Evolutionary conservation across 2,797 vertebrate genomes (phyloP).

Genomic region (Halcyon leucocephala): DNA sequence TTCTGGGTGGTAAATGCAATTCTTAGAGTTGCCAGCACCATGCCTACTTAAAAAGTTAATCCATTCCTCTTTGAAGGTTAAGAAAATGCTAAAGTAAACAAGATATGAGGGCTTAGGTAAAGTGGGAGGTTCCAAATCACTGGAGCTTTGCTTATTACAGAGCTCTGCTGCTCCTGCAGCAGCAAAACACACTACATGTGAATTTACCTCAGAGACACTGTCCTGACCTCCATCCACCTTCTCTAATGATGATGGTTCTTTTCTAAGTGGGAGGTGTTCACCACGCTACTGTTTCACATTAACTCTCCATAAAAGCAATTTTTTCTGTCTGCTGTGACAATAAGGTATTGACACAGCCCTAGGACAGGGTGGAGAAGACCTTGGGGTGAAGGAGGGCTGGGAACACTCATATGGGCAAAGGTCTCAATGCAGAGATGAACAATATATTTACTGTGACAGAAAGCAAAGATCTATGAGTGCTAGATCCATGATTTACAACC

Average conservation of each 20-base stretch:
- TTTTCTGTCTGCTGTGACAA: not conserved
- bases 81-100: conserved; percentile 34
- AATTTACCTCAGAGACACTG: not conserved
- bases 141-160: not conserved
- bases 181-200: not conserved
- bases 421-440: not conserved
- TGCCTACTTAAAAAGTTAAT: conserved; percentile 22
- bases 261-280: not conserved
- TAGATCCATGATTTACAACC: not conserved
- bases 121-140: conserved; percentile 23
- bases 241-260: not conserved
- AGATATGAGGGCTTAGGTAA: conserved; percentile 16
- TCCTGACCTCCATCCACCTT: not conserved
- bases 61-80: conserved; percentile 40
- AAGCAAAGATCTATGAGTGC: not conserved
- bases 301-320: not conserved
- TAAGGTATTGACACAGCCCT: not conserved
- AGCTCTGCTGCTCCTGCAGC: not conserved
- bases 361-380: not conserved
- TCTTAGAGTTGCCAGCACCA: not conserved
- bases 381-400: not conserved
- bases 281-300: not conserved
- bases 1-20: not conserved
- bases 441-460: not conserved
- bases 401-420: not conserved